A percentile compares a stretch with the other conserved stretches of the same genome.
phyloP scores from a whole-genome alignment of 2,888 invertebrate species.

The Apamea anceps region DNA sequence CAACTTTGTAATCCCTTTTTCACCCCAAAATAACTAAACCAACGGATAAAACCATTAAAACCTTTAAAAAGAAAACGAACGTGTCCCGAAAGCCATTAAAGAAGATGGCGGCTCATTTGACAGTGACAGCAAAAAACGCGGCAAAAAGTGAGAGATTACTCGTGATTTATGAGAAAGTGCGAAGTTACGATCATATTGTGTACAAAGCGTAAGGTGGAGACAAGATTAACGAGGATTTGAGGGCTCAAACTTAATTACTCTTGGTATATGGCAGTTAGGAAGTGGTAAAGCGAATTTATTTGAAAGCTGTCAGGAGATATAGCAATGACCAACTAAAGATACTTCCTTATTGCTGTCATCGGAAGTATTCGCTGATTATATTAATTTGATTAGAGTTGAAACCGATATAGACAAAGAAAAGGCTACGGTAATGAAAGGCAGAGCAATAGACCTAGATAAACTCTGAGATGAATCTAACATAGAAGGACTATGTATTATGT shows the following conservation, averaged over 20 bases:
- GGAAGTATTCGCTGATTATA: not conserved
- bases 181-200: conserved; percentile 22
- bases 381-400: not conserved
- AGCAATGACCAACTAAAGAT: not conserved
- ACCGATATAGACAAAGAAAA: no score
- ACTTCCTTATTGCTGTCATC: not conserved
- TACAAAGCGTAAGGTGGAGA: conserved; percentile 32
- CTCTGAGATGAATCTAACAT: not conserved
- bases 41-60: conserved; percentile 43
- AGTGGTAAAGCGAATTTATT: conserved; percentile 15
- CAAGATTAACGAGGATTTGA: conserved; percentile 14
- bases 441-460: no score
- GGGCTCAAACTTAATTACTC: conserved; percentile 6
- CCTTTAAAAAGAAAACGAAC: conserved; percentile 41
- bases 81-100: conserved; percentile 51
- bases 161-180: conserved; percentile 62
- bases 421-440: not conserved
- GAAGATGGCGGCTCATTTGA: conserved; percentile 66
- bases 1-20: conserved; percentile 16
- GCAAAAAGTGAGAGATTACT: conserved; percentile 58
- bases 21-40: conserved; percentile 36
- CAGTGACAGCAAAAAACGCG: conserved; percentile 65
- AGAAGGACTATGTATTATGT: no score
- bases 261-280: conserved; percentile 9
- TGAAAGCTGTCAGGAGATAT: not conserved